These are phyloP conservation scores for Diarsia dahlii DNA, from an alignment of 2,888 invertebrate genomes.

Conservation along the genomic window DNA sequence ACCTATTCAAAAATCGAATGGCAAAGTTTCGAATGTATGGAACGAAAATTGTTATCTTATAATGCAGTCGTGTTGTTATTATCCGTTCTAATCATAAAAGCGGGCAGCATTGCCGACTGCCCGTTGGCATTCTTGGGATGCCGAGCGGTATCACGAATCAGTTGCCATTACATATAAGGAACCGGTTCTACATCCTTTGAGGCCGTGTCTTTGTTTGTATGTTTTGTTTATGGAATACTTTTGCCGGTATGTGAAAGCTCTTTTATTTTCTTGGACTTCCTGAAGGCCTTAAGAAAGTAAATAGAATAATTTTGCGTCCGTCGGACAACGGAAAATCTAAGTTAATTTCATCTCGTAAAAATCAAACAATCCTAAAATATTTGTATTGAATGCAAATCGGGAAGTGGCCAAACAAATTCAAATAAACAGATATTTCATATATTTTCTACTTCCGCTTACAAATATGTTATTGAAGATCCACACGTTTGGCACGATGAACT, in stretches of 20 bases:
- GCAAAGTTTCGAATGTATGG: slow-evolving; percentile 38
- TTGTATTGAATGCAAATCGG: slow-evolving; percentile 16
- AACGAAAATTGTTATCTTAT: slow-evolving; percentile 53
- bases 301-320: not conserved
- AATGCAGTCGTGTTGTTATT: slow-evolving; percentile 65
- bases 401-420: slow-evolving; percentile 23
- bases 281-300: slow-evolving; percentile 6
- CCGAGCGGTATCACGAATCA: slow-evolving; percentile 72
- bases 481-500: slow-evolving; percentile 17
- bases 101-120: slow-evolving; percentile 62
- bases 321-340: not conserved
- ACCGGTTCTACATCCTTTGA: slow-evolving; percentile 83
- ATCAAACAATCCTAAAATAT: not conserved
- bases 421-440: slow-evolving; percentile 22
- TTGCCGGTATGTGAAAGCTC: slow-evolving; percentile 61
- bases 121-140: slow-evolving; percentile 74
- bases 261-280: slow-evolving; percentile 3
- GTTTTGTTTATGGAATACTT: slow-evolving; percentile 68
- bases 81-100: slow-evolving; percentile 65
- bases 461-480: slow-evolving; percentile 18
- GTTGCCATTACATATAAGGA: slow-evolving; percentile 69
- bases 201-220: slow-evolving; percentile 74
- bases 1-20: slow-evolving; percentile 40
- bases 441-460: slow-evolving; percentile 48
- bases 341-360: not conserved